Evolutionary conservation across 2,797 vertebrate genomes (phyloP).

Genomic region (Malacoctenus gilli): DNA sequence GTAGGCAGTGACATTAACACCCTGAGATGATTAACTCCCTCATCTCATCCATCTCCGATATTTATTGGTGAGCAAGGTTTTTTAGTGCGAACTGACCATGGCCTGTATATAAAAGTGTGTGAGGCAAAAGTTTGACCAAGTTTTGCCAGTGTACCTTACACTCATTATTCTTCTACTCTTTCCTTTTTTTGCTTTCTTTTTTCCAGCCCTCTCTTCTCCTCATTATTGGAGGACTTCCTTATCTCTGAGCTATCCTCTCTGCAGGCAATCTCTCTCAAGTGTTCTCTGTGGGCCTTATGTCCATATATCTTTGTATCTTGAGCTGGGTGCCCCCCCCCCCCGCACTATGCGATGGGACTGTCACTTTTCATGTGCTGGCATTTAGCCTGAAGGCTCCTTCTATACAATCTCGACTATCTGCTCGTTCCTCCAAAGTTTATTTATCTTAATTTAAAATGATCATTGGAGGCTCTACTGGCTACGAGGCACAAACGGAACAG

Average conservation of each 20-base stretch:
- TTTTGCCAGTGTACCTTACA: conserved; percentile 31
- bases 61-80: conserved; percentile 41
- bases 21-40: conserved; percentile 57
- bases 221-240: conserved; percentile 58
- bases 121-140: conserved; percentile 25
- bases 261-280: conserved; percentile 53
- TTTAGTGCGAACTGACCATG: conserved; percentile 21
- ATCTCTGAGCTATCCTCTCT: conserved; percentile 49
- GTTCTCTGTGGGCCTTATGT: conserved; percentile 36
- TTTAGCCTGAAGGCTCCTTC: conserved; percentile 50
- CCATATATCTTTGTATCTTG: conserved; percentile 51
- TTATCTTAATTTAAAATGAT: conserved; percentile 57
- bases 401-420: conserved; percentile 35
- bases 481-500: conserved; percentile 27
- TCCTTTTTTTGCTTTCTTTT: conserved; percentile 9
- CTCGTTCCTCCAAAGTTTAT: conserved; percentile 52
- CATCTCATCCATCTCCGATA: conserved; percentile 49
- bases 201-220: conserved; percentile 36
- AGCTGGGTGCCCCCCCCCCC: conserved; percentile 28
- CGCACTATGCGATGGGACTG: conserved; percentile 30
- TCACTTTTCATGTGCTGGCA: conserved; percentile 47
- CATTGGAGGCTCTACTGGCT: conserved; percentile 30
- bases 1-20: conserved; percentile 63
- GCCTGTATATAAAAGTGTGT: conserved; percentile 10
- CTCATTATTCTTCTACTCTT: conserved; percentile 34